Percentiles rank a stretch among this genome's conserved stretches.
Evolutionary conservation across 2,113 vertebrate species (phyloP).

Genomic region (Azemiops feae): DNA sequence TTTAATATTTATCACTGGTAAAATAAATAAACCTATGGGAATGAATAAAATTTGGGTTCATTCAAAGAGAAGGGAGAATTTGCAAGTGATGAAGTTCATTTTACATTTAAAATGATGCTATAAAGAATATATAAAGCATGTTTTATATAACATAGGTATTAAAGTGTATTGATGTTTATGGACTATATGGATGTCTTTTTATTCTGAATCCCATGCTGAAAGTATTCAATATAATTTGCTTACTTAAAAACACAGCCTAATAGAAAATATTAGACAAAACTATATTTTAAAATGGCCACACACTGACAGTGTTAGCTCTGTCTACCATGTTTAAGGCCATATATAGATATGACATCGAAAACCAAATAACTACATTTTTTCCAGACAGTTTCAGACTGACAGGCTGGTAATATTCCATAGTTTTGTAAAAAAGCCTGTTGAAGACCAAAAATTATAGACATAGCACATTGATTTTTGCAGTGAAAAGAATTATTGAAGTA

Average conservation of each 20-base stretch:
- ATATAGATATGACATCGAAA: neutral
- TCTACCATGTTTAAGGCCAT: neutral
- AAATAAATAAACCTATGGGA: slow-evolving; percentile 62
- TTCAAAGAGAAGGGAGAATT: neutral
- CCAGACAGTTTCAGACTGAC: neutral
- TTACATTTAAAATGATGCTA: neutral
- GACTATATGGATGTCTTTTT: neutral
- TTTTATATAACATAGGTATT: neutral
- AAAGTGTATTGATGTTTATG: neutral
- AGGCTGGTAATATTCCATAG: neutral
- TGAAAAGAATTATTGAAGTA: neutral
- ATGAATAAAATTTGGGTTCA: slow-evolving; percentile 44
- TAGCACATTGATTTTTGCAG: neutral
- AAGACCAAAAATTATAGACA: neutral
- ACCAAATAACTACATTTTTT: neutral
- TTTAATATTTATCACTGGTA: slow-evolving; percentile 62
- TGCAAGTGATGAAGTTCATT: neutral
- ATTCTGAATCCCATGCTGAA: neutral
- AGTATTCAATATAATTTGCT: neutral
- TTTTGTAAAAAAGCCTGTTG: neutral
- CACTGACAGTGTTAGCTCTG: neutral
- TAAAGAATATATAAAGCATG: neutral
- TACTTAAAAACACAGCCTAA: neutral
- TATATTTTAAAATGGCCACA: neutral
- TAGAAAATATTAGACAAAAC: neutral